phyloP scores from a whole-genome alignment of 2,888 invertebrate species.

The Drosophila longiperda region DNA sequence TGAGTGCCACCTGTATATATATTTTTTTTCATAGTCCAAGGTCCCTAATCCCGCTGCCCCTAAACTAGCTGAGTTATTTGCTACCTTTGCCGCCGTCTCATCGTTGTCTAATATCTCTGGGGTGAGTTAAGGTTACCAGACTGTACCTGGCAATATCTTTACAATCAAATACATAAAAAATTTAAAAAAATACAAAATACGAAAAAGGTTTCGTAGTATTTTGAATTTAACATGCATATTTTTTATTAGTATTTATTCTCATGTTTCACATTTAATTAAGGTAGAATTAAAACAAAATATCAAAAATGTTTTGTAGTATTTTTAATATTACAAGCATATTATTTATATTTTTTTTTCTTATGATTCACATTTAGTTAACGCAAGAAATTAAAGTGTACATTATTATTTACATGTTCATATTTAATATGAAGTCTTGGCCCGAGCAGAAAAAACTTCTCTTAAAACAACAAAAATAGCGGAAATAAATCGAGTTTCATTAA shows the following conservation, averaged over 20 bases:
- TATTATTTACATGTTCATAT: neutral
- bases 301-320: neutral
- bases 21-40: constrained; percentile 9
- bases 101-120: constrained; percentile 3
- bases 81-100: constrained; percentile 10
- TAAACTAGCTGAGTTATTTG: constrained; percentile 69
- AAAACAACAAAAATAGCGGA: neutral
- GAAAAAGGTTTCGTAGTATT: neutral
- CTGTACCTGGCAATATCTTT: neutral
- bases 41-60: constrained; percentile 50
- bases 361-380: constrained; percentile 1
- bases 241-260: neutral
- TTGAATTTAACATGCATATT: neutral
- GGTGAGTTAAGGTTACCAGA: neutral
- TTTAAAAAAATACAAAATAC: neutral
- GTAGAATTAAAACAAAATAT: neutral
- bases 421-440: constrained; percentile 12
- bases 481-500: constrained; percentile 65
- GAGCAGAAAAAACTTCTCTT: neutral
- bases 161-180: neutral
- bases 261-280: constrained; percentile 1
- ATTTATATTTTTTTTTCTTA: neutral
- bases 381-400: constrained; percentile 3
- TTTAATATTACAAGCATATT: neutral
- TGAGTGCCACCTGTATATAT: constrained; percentile 45